A percentile compares a stretch with the other conserved stretches of the same genome.
Evolutionary conservation across 2,888 invertebrate species (phyloP).

Genomic region (Aspidiotus destructor): DNA sequence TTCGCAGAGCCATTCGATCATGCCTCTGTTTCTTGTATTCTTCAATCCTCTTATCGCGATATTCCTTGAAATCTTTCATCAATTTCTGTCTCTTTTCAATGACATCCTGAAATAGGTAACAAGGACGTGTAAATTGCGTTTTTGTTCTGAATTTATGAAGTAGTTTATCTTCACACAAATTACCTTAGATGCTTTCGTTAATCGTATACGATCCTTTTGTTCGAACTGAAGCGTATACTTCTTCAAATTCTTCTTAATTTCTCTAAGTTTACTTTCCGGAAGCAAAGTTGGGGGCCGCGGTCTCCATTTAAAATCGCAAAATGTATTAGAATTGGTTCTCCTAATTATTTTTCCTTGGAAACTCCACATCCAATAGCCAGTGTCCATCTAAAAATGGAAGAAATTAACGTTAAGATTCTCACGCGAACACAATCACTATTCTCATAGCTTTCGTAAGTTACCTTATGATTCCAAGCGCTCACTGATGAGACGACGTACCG

Average conservation of each 20-base stretch:
- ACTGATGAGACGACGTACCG: constrained; percentile 92
- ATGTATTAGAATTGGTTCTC: constrained; percentile 79
- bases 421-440: neutral
- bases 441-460: constrained; percentile 40
- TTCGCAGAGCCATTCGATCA: constrained; percentile 71
- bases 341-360: constrained; percentile 77
- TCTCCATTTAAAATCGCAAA: constrained; percentile 92
- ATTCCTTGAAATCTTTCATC: constrained; percentile 76
- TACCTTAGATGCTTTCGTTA: constrained; percentile 82
- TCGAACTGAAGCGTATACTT: constrained; percentile 94
- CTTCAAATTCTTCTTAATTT: constrained; percentile 94
- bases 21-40: constrained; percentile 71
- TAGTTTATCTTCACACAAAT: constrained; percentile 25
- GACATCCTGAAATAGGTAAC: constrained; percentile 52
- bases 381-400: constrained; percentile 46
- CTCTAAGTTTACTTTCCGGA: constrained; percentile 74
- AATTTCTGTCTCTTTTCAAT: constrained; percentile 82
- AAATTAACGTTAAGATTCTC: constrained; percentile 1
- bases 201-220: constrained; percentile 85
- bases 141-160: neutral
- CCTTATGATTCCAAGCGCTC: constrained; percentile 91
- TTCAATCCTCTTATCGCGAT: constrained; percentile 61
- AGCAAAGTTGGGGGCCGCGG: constrained; percentile 84
- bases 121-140: neutral
- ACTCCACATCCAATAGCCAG: constrained; percentile 93